Percentiles rank a stretch among this genome's conserved stretches.
Evolutionary conservation across 2,888 invertebrate genomes (phyloP).

Genomic region (Hydropsyche betteni): DNA sequence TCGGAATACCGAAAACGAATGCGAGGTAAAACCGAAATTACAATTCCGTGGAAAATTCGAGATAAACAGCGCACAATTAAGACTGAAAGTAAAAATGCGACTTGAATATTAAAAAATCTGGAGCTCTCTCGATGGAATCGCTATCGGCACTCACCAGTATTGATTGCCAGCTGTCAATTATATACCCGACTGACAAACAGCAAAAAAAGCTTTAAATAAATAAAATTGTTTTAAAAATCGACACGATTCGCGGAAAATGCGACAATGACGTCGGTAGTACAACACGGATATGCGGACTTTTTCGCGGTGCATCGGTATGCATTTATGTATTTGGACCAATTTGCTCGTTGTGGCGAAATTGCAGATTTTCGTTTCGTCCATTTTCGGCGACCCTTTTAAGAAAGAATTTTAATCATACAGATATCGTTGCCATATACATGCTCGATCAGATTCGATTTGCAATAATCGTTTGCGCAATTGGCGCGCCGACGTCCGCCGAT

Average conservation of each 20-base stretch:
- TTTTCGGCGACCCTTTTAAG: slow-evolving; percentile 1
- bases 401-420: too few species aligned
- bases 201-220: background rate
- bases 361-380: background rate
- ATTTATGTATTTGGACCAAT: slow-evolving; percentile 50
- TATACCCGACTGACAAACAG: background rate
- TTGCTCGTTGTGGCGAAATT: slow-evolving; percentile 32
- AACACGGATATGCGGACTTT: background rate
- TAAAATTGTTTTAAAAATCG: slow-evolving; percentile 3
- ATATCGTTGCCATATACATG: too few species aligned
- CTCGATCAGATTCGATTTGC: background rate
- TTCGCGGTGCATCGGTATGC: slow-evolving; percentile 31
- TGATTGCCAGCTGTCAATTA: slow-evolving; percentile 21
- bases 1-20: background rate
- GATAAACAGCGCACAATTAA: slow-evolving; percentile 19
- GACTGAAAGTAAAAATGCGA: slow-evolving; percentile 22
- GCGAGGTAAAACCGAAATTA: slow-evolving; percentile 7
- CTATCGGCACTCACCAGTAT: background rate
- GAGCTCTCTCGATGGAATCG: background rate
- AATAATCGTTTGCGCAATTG: slow-evolving; percentile 21
- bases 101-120: slow-evolving; percentile 27
- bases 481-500: slow-evolving; percentile 2
- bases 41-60: slow-evolving; percentile 9
- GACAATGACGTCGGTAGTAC: background rate
- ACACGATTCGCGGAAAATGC: background rate